Evolutionary conservation across 2,888 invertebrate genomes (phyloP), one percentile per base, ranked within the genome.

Genomic region (Camponotus fellah): DNA sequence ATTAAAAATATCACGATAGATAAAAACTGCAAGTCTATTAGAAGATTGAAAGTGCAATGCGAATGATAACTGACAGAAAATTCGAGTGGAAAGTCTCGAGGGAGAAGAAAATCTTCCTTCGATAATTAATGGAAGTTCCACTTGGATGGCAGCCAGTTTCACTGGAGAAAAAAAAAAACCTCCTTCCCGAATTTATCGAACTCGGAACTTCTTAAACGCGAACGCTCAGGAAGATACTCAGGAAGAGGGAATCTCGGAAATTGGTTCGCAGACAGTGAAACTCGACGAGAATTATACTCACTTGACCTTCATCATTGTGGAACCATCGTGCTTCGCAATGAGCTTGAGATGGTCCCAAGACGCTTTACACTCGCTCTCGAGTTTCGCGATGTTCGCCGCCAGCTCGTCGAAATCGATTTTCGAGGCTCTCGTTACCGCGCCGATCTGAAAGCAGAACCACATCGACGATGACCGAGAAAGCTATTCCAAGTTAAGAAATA

Each of bases 301-400:
- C 96, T 99, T 99, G 84, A 98, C 97, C 95, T 98, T 99, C 95
- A 98, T 97, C 95, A 98, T 98, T 26, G 97, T 97, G 3, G 97
- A 96, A 75, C 98, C 97, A 94, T 99, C 99, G 95, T 99, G 99
- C 95, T 99, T 99, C 21, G 98, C 97, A 86, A 99, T 98, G 64
- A 98, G 96, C 95, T 99, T 98, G 94, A 99, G 96, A 94, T 99
- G 97, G 95, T 99, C 99, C 98, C 99, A 99, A 0, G 99, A 99
- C 0, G 98, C 97, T 94, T 99, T 99, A 95, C 99, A 99, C 95
- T 99, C 99, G 32, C 97, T 96, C 95, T 99, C 99, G 93, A 99
- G 96, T 93, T 98, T 98, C 81, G 96, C 96, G 75, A 99, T 96
- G 95, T 98, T 99, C 80, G 97, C 96, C 64, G 97, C 96, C 79